phyloP scores from a whole-genome alignment of 53 echinoderm and acorn worm species.

The Pentamera pediparva region DNA sequence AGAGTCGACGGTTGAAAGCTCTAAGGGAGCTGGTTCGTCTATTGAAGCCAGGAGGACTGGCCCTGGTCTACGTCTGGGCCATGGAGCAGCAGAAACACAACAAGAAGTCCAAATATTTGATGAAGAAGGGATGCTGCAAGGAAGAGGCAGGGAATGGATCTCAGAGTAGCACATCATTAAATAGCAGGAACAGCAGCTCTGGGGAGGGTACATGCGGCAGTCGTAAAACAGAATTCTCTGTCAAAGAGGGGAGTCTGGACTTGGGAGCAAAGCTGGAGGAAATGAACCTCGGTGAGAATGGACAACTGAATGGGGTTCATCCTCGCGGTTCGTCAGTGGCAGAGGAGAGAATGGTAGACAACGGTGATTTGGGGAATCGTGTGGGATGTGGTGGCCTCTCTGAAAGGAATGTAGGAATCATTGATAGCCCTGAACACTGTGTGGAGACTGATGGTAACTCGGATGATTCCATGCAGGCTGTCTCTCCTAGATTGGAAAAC shows the following conservation, averaged over 20 bases:
- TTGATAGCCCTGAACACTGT: too few species aligned
- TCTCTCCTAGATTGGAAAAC: too few species aligned
- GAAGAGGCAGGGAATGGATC: too few species aligned
- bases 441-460: background rate
- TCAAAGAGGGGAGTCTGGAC: background rate
- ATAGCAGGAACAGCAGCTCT: background rate
- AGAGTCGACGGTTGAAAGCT: conserved; percentile 69
- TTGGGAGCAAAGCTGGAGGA: background rate
- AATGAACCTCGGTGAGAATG: too few species aligned
- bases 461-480: background rate
- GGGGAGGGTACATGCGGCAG: background rate
- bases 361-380: too few species aligned
- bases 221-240: background rate
- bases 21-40: conserved; percentile 65
- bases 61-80: conserved; percentile 87
- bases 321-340: too few species aligned
- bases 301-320: too few species aligned
- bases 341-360: too few species aligned
- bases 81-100: conserved; percentile 73
- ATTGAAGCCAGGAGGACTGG: conserved; percentile 55
- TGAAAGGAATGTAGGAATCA: too few species aligned
- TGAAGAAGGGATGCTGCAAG: conserved; percentile 27
- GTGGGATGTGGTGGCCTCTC: too few species aligned
- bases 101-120: conserved; percentile 84
- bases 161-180: background rate